Percentiles rank a stretch among this genome's conserved stretches.
phyloP scores from a whole-genome alignment of 2,797 vertebrate species.

The Silurus aristotelis region DNA sequence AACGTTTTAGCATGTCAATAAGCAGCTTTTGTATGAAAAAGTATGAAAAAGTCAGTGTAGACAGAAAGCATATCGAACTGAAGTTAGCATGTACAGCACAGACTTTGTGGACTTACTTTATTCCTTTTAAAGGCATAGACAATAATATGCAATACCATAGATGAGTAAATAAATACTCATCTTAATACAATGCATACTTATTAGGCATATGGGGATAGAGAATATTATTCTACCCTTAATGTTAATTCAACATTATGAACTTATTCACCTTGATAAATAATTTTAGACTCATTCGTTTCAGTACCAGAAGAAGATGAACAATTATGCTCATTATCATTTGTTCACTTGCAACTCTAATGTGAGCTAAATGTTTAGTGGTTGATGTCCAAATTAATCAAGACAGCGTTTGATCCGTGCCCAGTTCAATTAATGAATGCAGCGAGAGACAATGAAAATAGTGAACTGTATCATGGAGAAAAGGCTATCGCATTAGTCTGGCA shows the following conservation, averaged over 20 bases:
- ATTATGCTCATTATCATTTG: conserved; percentile 6
- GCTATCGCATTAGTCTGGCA: not conserved
- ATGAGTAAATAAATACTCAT: not conserved
- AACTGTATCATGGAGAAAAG: not conserved
- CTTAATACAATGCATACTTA: not conserved
- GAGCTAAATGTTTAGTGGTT: not conserved
- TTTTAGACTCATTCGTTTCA: not conserved
- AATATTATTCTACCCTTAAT: not conserved
- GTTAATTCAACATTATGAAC: not conserved
- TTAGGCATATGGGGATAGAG: not conserved
- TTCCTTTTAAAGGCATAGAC: not conserved
- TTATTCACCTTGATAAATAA: not conserved
- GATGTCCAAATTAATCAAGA: not conserved
- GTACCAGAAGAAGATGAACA: not conserved
- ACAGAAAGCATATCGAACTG: too few species aligned
- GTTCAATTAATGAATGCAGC: not conserved
- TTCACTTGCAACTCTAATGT: not conserved
- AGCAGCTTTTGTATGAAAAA: too few species aligned
- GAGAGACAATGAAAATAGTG: not conserved
- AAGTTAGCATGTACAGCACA: not conserved
- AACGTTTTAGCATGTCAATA: too few species aligned
- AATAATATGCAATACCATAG: not conserved
- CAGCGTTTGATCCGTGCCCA: not conserved
- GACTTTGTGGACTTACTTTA: not conserved
- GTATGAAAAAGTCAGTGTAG: too few species aligned